These are phyloP conservation scores for Pangasius larnaudii DNA, from an alignment of 2,797 vertebrate species.

Conservation along the genomic window DNA sequence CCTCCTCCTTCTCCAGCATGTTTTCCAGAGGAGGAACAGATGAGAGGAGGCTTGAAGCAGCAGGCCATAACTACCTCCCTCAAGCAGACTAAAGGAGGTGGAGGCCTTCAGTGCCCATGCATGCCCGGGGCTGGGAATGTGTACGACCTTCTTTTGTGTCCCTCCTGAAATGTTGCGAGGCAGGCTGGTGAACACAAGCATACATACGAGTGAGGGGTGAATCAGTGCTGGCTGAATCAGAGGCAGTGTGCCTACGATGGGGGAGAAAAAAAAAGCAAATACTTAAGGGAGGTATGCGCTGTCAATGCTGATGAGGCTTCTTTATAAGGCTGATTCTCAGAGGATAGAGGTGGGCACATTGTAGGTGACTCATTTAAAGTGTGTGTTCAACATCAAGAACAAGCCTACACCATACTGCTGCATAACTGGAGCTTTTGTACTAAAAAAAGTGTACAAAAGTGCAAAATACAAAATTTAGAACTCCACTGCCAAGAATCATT, in stretches of 20 bases:
- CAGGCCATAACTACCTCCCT: slow-evolving; percentile 34
- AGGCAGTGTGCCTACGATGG: slow-evolving; percentile 56
- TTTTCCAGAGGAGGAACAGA: slow-evolving; percentile 55
- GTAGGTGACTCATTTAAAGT: slow-evolving; percentile 77
- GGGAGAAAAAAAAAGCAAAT: slow-evolving; percentile 50
- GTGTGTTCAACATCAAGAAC: slow-evolving; percentile 40
- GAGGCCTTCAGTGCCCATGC: slow-evolving; percentile 41
- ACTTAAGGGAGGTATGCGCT: slow-evolving; percentile 66
- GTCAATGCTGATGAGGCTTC: slow-evolving; percentile 76
- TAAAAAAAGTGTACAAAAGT: neutral
- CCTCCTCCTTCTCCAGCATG: slow-evolving; percentile 57
- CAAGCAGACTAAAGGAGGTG: slow-evolving; percentile 34
- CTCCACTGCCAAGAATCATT: slow-evolving; percentile 19
- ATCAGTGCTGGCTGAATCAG: slow-evolving; percentile 63
- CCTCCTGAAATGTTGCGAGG: slow-evolving; percentile 45
- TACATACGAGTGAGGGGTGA: neutral
- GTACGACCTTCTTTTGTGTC: slow-evolving; percentile 67
- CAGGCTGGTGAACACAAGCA: slow-evolving; percentile 45
- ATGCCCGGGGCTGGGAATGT: slow-evolving; percentile 72
- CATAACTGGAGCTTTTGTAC: slow-evolving; percentile 15
- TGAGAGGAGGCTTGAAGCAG: slow-evolving; percentile 37
- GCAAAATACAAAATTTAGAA: neutral
- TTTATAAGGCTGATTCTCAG: slow-evolving; percentile 62
- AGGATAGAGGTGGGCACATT: slow-evolving; percentile 66
- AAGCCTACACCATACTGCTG: neutral